Evolutionary conservation across 2,888 invertebrate species (phyloP).

Genomic region (Frankliniella fusca): DNA sequence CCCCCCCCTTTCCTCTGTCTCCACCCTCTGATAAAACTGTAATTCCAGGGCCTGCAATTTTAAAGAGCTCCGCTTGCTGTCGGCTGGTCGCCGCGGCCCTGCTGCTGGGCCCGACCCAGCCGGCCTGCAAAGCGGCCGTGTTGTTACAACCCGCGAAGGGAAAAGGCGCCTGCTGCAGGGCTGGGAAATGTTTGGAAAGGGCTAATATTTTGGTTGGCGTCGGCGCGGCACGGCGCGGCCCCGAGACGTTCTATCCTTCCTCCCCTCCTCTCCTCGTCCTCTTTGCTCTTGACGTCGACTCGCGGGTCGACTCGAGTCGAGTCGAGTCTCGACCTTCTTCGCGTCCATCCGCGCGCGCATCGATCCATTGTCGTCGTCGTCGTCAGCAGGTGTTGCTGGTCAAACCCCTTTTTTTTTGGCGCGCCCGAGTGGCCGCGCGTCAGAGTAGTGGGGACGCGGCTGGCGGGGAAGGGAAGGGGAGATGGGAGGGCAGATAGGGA

Average conservation of each 20-base stretch:
- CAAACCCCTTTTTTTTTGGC: no score
- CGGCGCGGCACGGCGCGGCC: neutral
- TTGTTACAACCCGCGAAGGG: slow-evolving; percentile 4
- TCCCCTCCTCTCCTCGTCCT: neutral
- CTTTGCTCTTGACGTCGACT: neutral
- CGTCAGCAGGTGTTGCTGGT: no score
- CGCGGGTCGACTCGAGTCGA: neutral
- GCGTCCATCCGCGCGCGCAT: neutral
- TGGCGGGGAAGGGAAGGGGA: neutral
- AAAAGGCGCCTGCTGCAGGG: neutral
- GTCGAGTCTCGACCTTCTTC: neutral
- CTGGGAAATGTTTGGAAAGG: slow-evolving; percentile 16
- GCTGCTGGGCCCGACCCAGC: neutral
- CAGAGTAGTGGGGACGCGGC: neutral
- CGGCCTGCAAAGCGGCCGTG: neutral
- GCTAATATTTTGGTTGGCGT: slow-evolving; percentile 14
- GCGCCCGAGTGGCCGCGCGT: no score
- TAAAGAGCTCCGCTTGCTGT: slow-evolving; percentile 1
- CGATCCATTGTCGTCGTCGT: no score
- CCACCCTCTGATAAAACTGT: slow-evolving; percentile 12
- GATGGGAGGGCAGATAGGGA: neutral
- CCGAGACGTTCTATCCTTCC: neutral
- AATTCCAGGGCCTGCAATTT: slow-evolving; percentile 14
- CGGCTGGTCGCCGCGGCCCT: neutral
- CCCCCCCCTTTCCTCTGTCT: neutral